Evolutionary conservation across 2,797 vertebrate genomes (phyloP).

Genomic region (Lophius americanus): DNA sequence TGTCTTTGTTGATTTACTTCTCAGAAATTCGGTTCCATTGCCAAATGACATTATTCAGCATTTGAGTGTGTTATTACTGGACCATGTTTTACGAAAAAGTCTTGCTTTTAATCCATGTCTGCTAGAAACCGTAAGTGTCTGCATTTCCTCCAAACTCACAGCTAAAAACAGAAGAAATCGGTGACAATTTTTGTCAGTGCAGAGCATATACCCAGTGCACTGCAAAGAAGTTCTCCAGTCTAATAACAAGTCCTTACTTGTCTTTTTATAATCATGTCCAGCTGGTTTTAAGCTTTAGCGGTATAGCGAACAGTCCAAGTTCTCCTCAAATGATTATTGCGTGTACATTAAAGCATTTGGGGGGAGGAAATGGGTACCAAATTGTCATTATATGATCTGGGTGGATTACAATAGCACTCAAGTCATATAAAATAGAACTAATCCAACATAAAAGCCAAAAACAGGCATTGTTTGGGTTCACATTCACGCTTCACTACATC

Average conservation of each 20-base stretch:
- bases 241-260: constrained; percentile 68
- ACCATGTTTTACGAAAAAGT: constrained; percentile 61
- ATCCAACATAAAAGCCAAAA: constrained; percentile 57
- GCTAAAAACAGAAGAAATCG: constrained; percentile 56
- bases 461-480: constrained; percentile 64
- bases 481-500: constrained; percentile 46
- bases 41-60: constrained; percentile 47
- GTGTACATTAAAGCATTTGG: constrained; percentile 67
- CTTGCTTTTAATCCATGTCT: constrained; percentile 44
- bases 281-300: constrained; percentile 71
- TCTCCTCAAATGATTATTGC: constrained; percentile 73
- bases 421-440: constrained; percentile 72
- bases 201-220: constrained; percentile 36
- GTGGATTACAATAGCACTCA: constrained; percentile 69
- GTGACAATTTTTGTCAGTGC: constrained; percentile 41
- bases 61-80: constrained; percentile 50
- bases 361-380: constrained; percentile 71
- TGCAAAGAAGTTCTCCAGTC: constrained; percentile 58
- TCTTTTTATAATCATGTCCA: constrained; percentile 71
- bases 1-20: constrained; percentile 38
- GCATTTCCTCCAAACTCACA: constrained; percentile 58
- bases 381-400: constrained; percentile 76
- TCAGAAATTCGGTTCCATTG: constrained; percentile 30
- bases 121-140: constrained; percentile 46
- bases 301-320: constrained; percentile 48